phyloP scores from a whole-genome alignment of 2,888 invertebrate genomes.

The Epiblema foenella region DNA sequence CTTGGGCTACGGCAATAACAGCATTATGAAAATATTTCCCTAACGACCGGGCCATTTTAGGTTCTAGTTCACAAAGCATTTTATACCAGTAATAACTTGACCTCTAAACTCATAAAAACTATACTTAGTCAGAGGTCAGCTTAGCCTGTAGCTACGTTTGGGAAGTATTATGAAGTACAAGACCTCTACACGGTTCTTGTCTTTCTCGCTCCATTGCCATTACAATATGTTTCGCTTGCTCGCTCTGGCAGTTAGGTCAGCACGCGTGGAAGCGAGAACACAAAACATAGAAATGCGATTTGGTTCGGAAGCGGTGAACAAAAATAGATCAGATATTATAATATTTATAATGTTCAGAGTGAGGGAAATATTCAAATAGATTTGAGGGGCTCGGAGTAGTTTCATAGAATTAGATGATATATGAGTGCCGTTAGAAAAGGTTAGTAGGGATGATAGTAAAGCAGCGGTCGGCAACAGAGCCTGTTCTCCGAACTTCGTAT shows the following conservation, averaged over 20 bases:
- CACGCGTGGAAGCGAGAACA: not conserved
- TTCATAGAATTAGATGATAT: not conserved
- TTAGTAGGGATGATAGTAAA: not conserved
- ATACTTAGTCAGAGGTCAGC: not conserved
- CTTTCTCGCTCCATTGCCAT: not conserved
- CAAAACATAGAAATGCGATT: not conserved
- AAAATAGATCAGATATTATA: not conserved
- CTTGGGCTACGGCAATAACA: slow-evolving; percentile 12
- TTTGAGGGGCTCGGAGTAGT: not conserved
- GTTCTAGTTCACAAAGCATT: not conserved
- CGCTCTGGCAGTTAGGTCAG: not conserved
- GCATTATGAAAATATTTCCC: slow-evolving; percentile 19
- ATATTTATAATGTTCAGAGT: not conserved
- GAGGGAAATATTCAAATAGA: not conserved
- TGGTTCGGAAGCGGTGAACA: not conserved
- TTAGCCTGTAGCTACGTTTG: not conserved
- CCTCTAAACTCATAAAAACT: not conserved
- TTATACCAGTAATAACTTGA: not conserved
- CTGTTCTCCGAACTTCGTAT: too few relatives aligned
- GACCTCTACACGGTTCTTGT: not conserved
- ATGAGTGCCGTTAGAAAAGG: not conserved
- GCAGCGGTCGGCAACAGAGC: too few relatives aligned
- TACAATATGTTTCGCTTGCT: not conserved
- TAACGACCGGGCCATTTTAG: slow-evolving; percentile 24
- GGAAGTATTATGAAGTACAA: not conserved